Conservation (phyloP, 2,797 vertebrate genomes). For the Squalus acanthias region DNA sequence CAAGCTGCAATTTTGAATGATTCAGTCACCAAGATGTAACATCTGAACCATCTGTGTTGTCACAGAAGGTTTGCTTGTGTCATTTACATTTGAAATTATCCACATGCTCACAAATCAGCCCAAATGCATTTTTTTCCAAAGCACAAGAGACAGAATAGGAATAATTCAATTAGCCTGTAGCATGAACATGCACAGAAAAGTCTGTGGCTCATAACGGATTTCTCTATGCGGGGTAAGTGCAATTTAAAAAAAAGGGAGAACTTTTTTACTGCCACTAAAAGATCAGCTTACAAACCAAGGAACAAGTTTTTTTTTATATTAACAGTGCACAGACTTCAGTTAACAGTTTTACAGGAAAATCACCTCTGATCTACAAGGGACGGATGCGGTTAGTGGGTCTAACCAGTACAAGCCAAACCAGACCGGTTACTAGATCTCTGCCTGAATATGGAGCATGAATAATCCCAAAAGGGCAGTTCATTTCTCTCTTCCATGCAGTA, state of each 20-base stretch:
- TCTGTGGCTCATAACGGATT: not conserved
- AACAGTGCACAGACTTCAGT: not conserved
- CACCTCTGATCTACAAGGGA: not conserved
- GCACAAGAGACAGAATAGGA: not conserved
- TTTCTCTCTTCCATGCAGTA: constrained; percentile 10
- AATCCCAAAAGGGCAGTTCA: not conserved
- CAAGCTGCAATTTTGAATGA: constrained; percentile 12
- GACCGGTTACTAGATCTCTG: not conserved
- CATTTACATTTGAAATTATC: not conserved
- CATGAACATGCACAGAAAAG: constrained; percentile 7
- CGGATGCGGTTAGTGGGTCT: not conserved
- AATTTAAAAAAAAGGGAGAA: not conserved
- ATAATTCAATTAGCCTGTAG: not conserved
- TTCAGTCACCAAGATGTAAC: not conserved
- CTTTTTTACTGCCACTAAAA: not conserved
- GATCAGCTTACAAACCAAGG: not conserved
- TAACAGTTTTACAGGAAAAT: not conserved
- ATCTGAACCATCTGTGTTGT: not conserved
- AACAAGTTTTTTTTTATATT: not conserved
- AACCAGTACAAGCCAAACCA: constrained; percentile 19
- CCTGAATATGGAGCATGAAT: not conserved
- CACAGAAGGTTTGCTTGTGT: not conserved
- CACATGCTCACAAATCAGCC: not conserved
- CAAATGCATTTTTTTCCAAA: not conserved
- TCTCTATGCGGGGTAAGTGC: not conserved